These are phyloP conservation scores for Penelope pileata DNA, from an alignment of 2,113 vertebrate species.

Conservation along the genomic window DNA sequence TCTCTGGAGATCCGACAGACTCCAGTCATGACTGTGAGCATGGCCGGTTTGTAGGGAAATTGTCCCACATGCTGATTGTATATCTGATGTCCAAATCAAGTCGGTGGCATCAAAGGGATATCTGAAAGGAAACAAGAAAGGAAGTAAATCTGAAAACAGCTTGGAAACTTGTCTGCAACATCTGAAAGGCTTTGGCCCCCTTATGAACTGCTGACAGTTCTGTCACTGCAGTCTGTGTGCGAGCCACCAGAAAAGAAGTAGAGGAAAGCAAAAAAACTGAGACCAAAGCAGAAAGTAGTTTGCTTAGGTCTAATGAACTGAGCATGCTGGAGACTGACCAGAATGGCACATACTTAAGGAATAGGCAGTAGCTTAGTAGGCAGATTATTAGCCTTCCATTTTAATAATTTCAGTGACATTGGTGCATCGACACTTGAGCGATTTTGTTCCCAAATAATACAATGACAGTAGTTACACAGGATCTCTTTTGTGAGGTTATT, in stretches of 20 bases:
- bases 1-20: constrained; percentile 45
- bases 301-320: background rate
- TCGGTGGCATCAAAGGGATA: constrained; percentile 69
- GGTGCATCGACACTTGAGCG: background rate
- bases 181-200: constrained; percentile 70
- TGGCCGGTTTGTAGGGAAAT: constrained; percentile 37
- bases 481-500: background rate
- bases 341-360: background rate
- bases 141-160: constrained; percentile 76
- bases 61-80: constrained; percentile 35
- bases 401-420: background rate
- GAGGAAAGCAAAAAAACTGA: constrained; percentile 23
- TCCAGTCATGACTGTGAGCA: constrained; percentile 11
- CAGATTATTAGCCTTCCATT: background rate
- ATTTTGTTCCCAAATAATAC: background rate
- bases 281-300: background rate
- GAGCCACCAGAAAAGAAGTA: constrained; percentile 22
- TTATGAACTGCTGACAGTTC: constrained; percentile 70
- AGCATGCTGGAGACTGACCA: background rate
- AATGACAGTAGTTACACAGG: background rate
- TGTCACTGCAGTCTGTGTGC: constrained; percentile 57
- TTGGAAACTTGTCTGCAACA: constrained; percentile 61
- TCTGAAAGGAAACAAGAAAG: constrained; percentile 70
- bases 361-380: background rate
- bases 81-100: constrained; percentile 41